These are phyloP conservation scores for Nephrotoma flavescens DNA, from an alignment of 2,888 invertebrate genomes.

Conservation along the genomic window DNA sequence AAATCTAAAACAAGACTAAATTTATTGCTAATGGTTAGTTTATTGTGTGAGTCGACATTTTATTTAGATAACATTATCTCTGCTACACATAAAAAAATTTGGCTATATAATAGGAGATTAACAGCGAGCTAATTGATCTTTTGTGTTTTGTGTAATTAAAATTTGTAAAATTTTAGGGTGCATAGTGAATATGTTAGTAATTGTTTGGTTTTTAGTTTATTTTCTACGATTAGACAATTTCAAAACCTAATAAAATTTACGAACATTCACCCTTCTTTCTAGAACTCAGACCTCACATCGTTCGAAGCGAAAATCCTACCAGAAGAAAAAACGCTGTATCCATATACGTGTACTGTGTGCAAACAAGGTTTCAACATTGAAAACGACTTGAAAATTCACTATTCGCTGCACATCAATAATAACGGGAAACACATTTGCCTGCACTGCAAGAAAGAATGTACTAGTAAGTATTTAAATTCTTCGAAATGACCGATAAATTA, in stretches of 20 bases:
- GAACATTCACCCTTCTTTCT: background rate
- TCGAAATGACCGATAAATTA: background rate
- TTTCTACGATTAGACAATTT: background rate
- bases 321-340: background rate
- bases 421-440: constrained; percentile 31
- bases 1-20: background rate
- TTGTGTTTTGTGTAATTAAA: background rate
- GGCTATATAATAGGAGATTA: background rate
- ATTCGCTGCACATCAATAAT: constrained; percentile 30
- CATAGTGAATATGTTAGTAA: background rate
- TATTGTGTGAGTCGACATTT: background rate
- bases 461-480: constrained; percentile 25
- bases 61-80: background rate
- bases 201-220: background rate
- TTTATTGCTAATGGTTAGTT: background rate
- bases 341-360: constrained; percentile 31
- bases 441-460: constrained; percentile 36
- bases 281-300: background rate
- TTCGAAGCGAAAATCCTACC: background rate
- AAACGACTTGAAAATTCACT: constrained; percentile 36
- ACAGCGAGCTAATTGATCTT: background rate
- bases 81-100: background rate
- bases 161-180: background rate
- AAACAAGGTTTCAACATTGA: constrained; percentile 33
- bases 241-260: background rate